Base-by-base conservation (phyloP, 2,888 invertebrate genomes). In the Stegophylla sp. region DNA sequence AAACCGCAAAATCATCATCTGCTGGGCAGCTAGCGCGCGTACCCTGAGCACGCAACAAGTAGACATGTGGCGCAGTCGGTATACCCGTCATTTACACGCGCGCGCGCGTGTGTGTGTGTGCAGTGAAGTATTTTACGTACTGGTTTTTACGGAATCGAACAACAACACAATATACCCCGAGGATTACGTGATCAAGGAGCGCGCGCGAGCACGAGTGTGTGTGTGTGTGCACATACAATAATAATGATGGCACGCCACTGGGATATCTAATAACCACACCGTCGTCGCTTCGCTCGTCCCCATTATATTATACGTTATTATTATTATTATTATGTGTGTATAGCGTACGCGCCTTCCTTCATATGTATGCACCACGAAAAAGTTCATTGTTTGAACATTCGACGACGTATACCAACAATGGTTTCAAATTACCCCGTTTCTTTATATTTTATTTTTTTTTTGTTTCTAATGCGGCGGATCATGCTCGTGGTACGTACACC, bases 381-480 rank as follows among this genome's bases (percentile, higher is more conserved):
- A 66, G 76, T 76, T 76, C 76, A 76, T 76, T 76, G 76, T 76
- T 76, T 76, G 59, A 63, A 76, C 66, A 76, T 66, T 75, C 66
- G 66, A 34, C 66, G 66, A n/a, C n/a, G n/a, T n/a, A n/a, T 66
- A 53, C 26, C 76, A 56, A 76, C 66, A 76, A 76, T 76, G 76
- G 76, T 76, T 76, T 76, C 61, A 66, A 76, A 76, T 76, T 76
- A 76, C 53, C 75, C 53, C 9, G 41, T 41, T 53, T 76, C 34
- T 34, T 76, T 76, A 23, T 43, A 66, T 67, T 67, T 48, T 43
- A 3, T 56, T 66, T 66, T 34, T 53, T 66, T 34, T 53, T 17
- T 51, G 5, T 28, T 13, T 20, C 56, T n/a, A 51, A 20, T 20
- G 48, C 34, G 45, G 45, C 63, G 74, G 23, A 74, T n/a, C n/a